These are phyloP conservation scores for Acropora tenuis DNA, from an alignment of 64 coral and sea anemone species.

Conservation along the genomic window DNA sequence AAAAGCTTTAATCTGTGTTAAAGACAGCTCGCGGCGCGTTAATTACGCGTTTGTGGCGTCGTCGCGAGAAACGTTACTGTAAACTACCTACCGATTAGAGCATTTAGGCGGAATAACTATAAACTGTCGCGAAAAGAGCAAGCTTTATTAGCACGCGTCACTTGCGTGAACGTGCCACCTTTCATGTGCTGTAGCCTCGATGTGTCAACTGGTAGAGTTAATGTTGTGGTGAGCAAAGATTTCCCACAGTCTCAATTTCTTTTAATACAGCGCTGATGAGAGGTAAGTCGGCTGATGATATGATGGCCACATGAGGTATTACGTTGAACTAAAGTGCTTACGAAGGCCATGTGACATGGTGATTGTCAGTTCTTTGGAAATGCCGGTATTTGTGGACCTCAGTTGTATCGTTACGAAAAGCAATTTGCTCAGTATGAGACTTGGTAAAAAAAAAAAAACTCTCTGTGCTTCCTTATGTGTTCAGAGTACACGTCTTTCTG, in stretches of 20 bases:
- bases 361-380: too few relatives aligned
- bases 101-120: neutral
- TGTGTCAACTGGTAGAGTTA: neutral
- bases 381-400: too few relatives aligned
- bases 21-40: neutral
- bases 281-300: neutral
- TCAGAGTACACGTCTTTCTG: too few relatives aligned
- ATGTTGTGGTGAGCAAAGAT: neutral
- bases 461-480: too few relatives aligned
- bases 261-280: neutral
- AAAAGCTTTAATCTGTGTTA: neutral
- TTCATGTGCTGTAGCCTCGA: neutral
- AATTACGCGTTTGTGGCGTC: neutral
- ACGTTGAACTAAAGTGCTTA: neutral
- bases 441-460: too few relatives aligned
- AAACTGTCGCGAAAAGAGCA: neutral
- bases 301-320: neutral
- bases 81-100: neutral
- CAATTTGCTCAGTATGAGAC: too few relatives aligned
- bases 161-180: neutral
- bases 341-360: neutral
- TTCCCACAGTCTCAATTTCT: neutral
- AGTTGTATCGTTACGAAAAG: too few relatives aligned
- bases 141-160: neutral
- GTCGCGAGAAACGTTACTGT: neutral